Evolutionary conservation across 2,797 vertebrate species (phyloP).

Genomic region (Trachops cirrhosus): DNA sequence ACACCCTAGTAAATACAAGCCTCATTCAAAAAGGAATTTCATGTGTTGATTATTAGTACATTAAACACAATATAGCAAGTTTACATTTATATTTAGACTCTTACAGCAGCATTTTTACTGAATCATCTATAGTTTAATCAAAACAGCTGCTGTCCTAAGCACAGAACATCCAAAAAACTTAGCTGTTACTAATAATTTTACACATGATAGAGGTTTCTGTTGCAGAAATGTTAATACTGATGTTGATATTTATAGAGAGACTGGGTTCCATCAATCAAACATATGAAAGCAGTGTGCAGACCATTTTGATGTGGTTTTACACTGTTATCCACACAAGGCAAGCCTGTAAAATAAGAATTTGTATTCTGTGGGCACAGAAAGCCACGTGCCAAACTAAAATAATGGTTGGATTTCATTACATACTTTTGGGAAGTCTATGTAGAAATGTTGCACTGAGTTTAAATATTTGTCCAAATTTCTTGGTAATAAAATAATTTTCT

Average conservation of each 20-base stretch:
- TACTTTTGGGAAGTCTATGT: neutral
- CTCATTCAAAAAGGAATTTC: conserved; percentile 10
- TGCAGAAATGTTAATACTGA: neutral
- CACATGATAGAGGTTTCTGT: neutral
- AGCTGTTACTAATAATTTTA: neutral
- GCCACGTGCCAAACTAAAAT: neutral
- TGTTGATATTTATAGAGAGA: neutral
- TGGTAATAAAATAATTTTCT: neutral
- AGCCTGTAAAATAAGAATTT: neutral
- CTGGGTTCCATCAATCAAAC: neutral
- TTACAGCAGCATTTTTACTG: neutral
- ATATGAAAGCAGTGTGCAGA: neutral
- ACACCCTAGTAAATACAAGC: neutral
- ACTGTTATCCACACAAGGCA: neutral
- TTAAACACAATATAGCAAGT: neutral
- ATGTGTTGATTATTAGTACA: neutral
- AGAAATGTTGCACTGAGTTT: neutral
- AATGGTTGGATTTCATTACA: neutral
- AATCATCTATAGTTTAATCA: neutral
- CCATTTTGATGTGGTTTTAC: neutral
- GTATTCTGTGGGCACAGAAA: neutral
- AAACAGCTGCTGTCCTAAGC: neutral
- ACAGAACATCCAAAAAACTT: neutral
- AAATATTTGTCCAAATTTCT: neutral
- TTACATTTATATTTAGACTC: neutral